Evolutionary conservation across 2,797 vertebrate genomes (phyloP), one percentile per base, ranked within the genome.

Genomic region (Rhinichthys osculus): DNA sequence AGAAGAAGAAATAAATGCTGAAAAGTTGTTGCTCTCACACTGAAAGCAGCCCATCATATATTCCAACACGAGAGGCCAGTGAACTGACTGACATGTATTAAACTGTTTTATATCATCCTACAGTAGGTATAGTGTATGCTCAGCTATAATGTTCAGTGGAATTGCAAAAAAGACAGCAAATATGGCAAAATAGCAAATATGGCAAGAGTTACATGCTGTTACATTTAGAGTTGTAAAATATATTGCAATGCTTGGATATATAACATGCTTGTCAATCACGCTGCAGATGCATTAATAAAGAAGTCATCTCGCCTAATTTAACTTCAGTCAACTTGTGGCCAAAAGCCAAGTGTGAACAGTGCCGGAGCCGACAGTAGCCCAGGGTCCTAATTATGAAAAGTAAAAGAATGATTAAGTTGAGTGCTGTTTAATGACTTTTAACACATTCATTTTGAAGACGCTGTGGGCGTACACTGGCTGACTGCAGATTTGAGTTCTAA

Each of bases 401-500:
- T 91, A 86, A 92, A 90, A 91, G 83, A 91, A 91, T 88, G 86
- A 92, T 88, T 89, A 91, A 90, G 85, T 82, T 70, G 82, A 91
- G 89, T 92, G 87, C 90, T 82, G 88, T 90, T 93, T 90, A 90
- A 92, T 92, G 90, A 88, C 87, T 92, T 90, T 90, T 87, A 90
- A 91, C 88, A 89, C 88, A 77, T 91, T 89, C 17, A 64, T 89
- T 87, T 84, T 85, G 59, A 89, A 82, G 88, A 87, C 35, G 86
- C 90, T 89, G 81, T 64, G 81, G 87, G 85, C 82, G 59, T 80
- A 72, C 42, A 33, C 69, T 85, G 35, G 78, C 82, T 87, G 76
- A 66, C 74, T 85, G 85, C 54, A 57, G 77, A 77, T 70, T 86
- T 84, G 62, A 80, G 81, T 14, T 82, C 81, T 82, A 79, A 90